phyloP scores from a whole-genome alignment of 2,888 invertebrate genomes.

The Molorchus minor region DNA sequence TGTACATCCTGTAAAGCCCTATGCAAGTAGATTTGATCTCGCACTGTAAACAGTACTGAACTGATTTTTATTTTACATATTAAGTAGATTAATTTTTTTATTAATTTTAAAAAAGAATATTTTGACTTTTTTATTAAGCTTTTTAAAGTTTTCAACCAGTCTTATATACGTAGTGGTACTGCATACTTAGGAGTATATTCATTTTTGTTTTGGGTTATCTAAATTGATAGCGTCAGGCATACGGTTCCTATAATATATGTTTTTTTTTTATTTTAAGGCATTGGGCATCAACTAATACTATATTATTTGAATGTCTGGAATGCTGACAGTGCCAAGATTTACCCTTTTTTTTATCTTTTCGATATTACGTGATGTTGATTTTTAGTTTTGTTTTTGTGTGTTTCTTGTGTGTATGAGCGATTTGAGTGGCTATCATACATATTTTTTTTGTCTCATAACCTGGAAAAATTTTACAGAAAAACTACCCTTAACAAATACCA shows the following conservation, averaged over 20 bases:
- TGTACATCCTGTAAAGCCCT: slow-evolving; percentile 86
- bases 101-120: slow-evolving; percentile 32
- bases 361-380: slow-evolving; percentile 41
- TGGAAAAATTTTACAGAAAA: slow-evolving; percentile 31
- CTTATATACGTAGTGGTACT: slow-evolving; percentile 38
- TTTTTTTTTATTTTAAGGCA: slow-evolving; percentile 40
- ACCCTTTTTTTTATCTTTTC: slow-evolving; percentile 32
- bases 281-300: slow-evolving; percentile 46
- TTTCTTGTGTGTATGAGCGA: slow-evolving; percentile 31
- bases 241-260: slow-evolving; percentile 49
- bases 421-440: slow-evolving; percentile 23
- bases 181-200: slow-evolving; percentile 39
- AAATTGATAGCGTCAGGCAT: slow-evolving; percentile 55
- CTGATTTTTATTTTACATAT: slow-evolving; percentile 58
- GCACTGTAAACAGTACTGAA: slow-evolving; percentile 61
- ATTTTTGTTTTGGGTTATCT: slow-evolving; percentile 34
- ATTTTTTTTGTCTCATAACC: slow-evolving; percentile 24
- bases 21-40: slow-evolving; percentile 63
- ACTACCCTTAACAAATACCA: not conserved
- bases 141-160: slow-evolving; percentile 42
- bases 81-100: slow-evolving; percentile 44
- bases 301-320: slow-evolving; percentile 44
- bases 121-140: slow-evolving; percentile 36
- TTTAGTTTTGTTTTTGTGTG: slow-evolving; percentile 46
- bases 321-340: slow-evolving; percentile 50